These are phyloP conservation scores for Pagetopsis macropterus DNA, from an alignment of 2,797 vertebrate genomes.

Conservation along the genomic window DNA sequence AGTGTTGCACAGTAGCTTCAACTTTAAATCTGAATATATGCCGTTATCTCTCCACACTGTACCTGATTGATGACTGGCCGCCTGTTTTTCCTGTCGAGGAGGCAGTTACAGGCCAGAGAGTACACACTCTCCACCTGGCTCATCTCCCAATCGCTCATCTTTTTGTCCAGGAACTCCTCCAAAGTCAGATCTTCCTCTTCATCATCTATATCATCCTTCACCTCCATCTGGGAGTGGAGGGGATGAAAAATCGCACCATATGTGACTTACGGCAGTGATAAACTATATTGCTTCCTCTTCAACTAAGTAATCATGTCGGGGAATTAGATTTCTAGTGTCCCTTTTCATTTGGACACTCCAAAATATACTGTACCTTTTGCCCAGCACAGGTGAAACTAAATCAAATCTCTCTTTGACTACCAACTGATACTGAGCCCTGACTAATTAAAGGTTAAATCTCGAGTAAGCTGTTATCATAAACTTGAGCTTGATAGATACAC, in stretches of 20 bases:
- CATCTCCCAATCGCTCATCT: constrained; percentile 85
- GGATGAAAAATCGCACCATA: background rate
- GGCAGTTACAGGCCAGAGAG: constrained; percentile 86
- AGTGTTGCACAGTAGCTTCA: background rate
- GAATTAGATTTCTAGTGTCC: background rate
- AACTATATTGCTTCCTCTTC: background rate
- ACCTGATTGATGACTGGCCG: constrained; percentile 90
- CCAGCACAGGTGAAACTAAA: background rate
- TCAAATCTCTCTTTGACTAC: constrained; percentile 4
- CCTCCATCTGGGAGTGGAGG: constrained; percentile 83
- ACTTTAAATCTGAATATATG: background rate
- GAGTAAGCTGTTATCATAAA: constrained; percentile 34
- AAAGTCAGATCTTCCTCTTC: constrained; percentile 93
- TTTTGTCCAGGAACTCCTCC: constrained; percentile 89
- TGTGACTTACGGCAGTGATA: background rate
- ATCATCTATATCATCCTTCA: constrained; percentile 94
- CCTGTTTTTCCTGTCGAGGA: constrained; percentile 90
- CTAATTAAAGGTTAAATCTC: constrained; percentile 28
- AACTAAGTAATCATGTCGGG: background rate
- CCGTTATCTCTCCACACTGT: constrained; percentile 16
- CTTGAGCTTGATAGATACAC: constrained; percentile 1
- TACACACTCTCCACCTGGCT: constrained; percentile 86
- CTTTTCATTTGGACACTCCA: background rate
- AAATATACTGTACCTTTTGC: background rate
- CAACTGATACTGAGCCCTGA: background rate